Evolutionary conservation across 2,888 invertebrate genomes (phyloP).

Genomic region (Eupithecia dodoneata): DNA sequence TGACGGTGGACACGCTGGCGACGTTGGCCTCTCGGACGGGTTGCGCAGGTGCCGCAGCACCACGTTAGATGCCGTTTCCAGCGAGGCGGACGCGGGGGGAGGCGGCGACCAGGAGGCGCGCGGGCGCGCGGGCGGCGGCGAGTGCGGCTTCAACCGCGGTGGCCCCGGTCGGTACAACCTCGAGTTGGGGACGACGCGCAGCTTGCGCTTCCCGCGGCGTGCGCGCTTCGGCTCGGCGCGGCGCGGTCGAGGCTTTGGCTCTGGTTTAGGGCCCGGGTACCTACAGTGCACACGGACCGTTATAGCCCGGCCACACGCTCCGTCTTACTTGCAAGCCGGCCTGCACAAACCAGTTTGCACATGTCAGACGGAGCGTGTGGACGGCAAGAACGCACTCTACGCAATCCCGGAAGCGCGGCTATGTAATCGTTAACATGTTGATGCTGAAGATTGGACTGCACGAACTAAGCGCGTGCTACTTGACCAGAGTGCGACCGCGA

Average conservation of each 20-base stretch:
- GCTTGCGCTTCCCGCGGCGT: constrained; percentile 50
- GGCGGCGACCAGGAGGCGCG: not conserved
- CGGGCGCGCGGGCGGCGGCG: constrained; percentile 46
- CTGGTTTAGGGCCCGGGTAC: constrained; percentile 57
- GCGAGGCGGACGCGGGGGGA: constrained; percentile 20
- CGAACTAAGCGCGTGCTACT: no score
- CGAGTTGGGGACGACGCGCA: constrained; percentile 64
- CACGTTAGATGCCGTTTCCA: constrained; percentile 53
- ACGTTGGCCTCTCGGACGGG: not conserved
- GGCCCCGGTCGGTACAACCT: constrained; percentile 69
- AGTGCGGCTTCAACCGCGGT: constrained; percentile 47
- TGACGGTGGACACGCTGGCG: not conserved
- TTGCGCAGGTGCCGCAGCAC: constrained; percentile 41
- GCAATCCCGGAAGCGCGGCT: no score
- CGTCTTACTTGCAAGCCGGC: no score
- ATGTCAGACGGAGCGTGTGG: no score
- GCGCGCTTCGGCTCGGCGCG: constrained; percentile 35
- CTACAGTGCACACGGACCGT: constrained; percentile 44
- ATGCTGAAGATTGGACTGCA: no score
- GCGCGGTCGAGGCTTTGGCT: constrained; percentile 23
- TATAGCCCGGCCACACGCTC: not conserved
- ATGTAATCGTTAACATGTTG: no score
- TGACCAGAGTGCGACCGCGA: not conserved
- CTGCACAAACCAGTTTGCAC: no score
- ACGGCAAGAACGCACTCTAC: no score